Evolutionary conservation across 2,888 invertebrate genomes (phyloP).

Genomic region (Hirtodrosophila histrioides): DNA sequence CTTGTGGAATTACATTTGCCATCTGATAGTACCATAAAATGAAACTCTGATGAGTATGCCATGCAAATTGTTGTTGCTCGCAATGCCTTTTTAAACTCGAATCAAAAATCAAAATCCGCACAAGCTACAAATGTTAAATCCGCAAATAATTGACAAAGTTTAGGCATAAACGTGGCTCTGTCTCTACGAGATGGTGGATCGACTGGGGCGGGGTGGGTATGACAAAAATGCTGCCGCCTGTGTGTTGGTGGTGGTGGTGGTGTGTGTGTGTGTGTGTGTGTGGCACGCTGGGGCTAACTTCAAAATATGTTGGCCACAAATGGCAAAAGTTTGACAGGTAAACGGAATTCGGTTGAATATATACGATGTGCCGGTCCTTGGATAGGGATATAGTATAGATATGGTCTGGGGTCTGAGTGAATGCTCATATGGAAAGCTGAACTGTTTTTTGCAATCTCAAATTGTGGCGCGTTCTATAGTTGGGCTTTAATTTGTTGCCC

Average conservation of each 20-base stretch:
- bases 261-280: constrained; percentile 15
- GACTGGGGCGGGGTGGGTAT: constrained; percentile 7
- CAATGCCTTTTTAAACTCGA: constrained; percentile 69
- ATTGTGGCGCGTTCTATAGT: constrained; percentile 23
- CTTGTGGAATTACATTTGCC: constrained; percentile 9
- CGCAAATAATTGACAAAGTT: constrained; percentile 80
- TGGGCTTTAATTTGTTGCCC: constrained; percentile 48
- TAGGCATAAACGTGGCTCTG: constrained; percentile 76
- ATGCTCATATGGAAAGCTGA: background rate
- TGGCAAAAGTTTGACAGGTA: constrained; percentile 81
- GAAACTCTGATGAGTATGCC: constrained; percentile 41
- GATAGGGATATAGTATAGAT: constrained; percentile 3
- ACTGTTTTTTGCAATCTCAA: constrained; percentile 18
- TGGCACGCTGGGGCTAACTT: constrained; percentile 65
- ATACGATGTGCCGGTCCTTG: too few relatives aligned
- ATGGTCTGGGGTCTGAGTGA: constrained; percentile 3
- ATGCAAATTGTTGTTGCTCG: constrained; percentile 36
- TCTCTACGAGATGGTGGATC: constrained; percentile 45
- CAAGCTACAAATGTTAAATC: constrained; percentile 79
- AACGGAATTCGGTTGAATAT: constrained; percentile 75
- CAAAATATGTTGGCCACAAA: constrained; percentile 80
- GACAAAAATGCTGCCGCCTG: constrained; percentile 37
- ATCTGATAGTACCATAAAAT: constrained; percentile 23
- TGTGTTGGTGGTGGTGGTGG: constrained; percentile 23
- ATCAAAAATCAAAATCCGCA: constrained; percentile 81